Base-by-base conservation (phyloP, 2,113 vertebrate species). In the Antechinus flavipes region DNA sequence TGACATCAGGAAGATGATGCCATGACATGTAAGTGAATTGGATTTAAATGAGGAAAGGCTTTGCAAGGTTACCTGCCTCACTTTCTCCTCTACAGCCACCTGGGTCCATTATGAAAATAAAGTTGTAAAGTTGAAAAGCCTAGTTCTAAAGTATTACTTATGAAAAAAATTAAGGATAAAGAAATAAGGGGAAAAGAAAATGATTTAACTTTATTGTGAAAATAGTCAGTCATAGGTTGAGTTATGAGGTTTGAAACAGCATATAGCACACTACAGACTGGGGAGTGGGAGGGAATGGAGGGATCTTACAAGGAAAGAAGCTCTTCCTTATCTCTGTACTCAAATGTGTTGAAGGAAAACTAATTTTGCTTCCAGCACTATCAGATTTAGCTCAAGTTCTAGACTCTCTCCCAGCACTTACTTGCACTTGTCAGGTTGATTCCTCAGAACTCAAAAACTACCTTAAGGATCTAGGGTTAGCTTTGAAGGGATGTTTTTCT, bases 101-200 rank as follows among this genome's bases (percentile, higher is more conserved):
- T 52, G 50, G 50, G 50, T 52, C 50, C 50, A 52, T 52, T 52
- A 52, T 52, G 10, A 52, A 52, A 11, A 52, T 47, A 8, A 11
- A 47, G 12, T 68, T 54, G 52, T 3, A 61, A 61, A 61, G 58
- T 30, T 61, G 27, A 42, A 6, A 52, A 27, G 56, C 26, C 90
- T 49, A 91, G 50, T 8, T 24, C 27, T 0, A 58, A 35, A 2
- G 42, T 46, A 25, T 96, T 56, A 22, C 76, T 95, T 55, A 76
- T 90, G 93, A 93, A 89, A 96, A 96, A 27, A 68, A 68, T 3
- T 11, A 68, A 68, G 3, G 58, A 35, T 35, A 35, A 35, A 84
- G 68, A 84, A 76, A 42, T 84, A 84, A 84, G 19, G 19, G 68
- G 42, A 35, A 84, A 84, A 84, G n/a, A 6, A 84, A 84, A 84